These are phyloP conservation scores for Macroramphosus scolopax DNA, from an alignment of 2,797 vertebrate genomes.

Conservation along the genomic window DNA sequence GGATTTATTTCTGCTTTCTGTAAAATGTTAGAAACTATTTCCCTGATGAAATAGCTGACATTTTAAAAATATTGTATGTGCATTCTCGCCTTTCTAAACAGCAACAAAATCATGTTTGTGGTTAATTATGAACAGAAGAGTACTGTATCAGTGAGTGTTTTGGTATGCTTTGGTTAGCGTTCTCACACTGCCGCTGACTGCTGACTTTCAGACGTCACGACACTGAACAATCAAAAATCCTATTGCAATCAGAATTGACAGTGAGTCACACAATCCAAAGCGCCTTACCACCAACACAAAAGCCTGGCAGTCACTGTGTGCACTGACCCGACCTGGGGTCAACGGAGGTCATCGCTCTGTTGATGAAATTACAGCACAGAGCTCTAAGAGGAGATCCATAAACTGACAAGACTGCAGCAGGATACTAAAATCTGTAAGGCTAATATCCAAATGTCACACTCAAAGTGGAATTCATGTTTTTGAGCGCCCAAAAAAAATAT, in stretches of 20 bases:
- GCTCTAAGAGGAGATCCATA: background rate
- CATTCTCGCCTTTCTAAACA: background rate
- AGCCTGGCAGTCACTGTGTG: constrained; percentile 11
- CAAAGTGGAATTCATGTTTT: background rate
- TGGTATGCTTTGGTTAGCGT: constrained; percentile 34
- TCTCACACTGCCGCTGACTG: constrained; percentile 48
- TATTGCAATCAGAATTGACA: constrained; percentile 44
- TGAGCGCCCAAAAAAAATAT: background rate
- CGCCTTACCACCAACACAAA: constrained; percentile 37
- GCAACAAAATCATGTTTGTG: background rate
- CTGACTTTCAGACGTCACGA: constrained; percentile 39
- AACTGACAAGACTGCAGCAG: background rate
- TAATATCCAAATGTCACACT: background rate
- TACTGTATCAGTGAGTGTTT: background rate
- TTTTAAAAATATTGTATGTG: background rate
- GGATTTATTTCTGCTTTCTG: background rate
- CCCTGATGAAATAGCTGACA: background rate
- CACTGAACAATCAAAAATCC: constrained; percentile 56
- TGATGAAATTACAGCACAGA: constrained; percentile 5
- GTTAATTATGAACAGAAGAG: background rate
- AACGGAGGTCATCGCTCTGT: constrained; percentile 21
- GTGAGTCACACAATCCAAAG: constrained; percentile 44
- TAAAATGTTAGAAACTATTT: background rate
- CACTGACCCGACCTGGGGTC: constrained; percentile 17
- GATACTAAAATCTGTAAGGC: background rate